Percentiles rank a stretch among this genome's conserved stretches.
These are phyloP conservation scores for Cephus pulcher DNA, from an alignment of 2,888 invertebrate genomes.

Conservation along the genomic window DNA sequence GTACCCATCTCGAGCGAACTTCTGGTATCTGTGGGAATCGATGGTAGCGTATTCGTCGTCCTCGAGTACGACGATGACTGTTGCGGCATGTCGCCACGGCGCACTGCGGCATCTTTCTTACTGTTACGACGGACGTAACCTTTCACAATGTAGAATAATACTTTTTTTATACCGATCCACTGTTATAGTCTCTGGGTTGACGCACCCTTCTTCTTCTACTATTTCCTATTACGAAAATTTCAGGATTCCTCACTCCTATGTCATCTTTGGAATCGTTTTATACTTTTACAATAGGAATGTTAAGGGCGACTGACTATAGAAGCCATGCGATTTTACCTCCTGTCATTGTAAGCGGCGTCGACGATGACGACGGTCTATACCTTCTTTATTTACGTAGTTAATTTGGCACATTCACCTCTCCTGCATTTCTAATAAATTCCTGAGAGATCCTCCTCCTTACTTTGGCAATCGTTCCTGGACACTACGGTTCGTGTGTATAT, in stretches of 20 bases:
- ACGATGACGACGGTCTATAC: neutral
- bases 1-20: conserved; percentile 69
- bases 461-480: neutral
- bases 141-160: neutral
- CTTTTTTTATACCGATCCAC: neutral
- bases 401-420: neutral
- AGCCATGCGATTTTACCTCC: neutral
- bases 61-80: conserved; percentile 71
- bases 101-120: conserved; percentile 70
- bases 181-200: neutral
- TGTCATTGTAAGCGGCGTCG: neutral
- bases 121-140: neutral
- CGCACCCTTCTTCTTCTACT: neutral
- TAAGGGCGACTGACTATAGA: neutral
- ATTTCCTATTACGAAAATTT: neutral
- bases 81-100: conserved; percentile 71
- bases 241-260: neutral
- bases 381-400: neutral
- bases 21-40: conserved; percentile 71
- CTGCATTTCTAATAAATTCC: neutral
- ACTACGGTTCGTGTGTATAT: neutral
- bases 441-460: neutral
- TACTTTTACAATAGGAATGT: neutral
- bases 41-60: conserved; percentile 71
- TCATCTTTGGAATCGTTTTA: neutral